Percentiles rank a stretch among this genome's conserved stretches.
phyloP scores from a whole-genome alignment of 2,888 invertebrate species.

The Bugulina stolonifera region DNA sequence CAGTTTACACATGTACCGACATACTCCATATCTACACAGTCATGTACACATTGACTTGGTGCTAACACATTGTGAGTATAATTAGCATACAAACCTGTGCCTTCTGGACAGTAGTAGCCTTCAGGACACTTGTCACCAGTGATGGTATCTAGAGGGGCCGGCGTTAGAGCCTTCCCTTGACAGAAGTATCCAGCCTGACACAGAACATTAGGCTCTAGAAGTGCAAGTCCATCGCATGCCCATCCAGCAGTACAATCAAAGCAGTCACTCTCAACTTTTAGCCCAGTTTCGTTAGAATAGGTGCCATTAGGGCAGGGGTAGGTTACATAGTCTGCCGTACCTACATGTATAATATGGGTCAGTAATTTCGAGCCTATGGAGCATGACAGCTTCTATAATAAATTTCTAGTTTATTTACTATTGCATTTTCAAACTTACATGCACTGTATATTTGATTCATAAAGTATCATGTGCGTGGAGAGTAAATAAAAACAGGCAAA shows the following conservation, averaged over 20 bases:
- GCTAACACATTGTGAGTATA: too few species aligned
- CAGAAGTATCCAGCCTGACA: conserved; percentile 49
- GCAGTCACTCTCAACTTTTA: conserved; percentile 37
- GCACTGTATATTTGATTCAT: too few species aligned
- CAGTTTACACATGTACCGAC: too few species aligned
- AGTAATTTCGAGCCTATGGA: too few species aligned
- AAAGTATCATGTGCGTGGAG: too few species aligned
- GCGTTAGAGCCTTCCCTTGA: conserved; percentile 38
- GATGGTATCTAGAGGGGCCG: conserved; percentile 43
- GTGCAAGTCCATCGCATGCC: conserved; percentile 40
- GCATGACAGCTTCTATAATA: too few species aligned
- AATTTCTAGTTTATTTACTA: too few species aligned
- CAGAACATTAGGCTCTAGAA: conserved; percentile 40
- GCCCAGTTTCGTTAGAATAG: conserved; percentile 43
- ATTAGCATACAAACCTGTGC: conserved; percentile 37
- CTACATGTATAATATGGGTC: too few species aligned
- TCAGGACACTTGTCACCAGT: conserved; percentile 46
- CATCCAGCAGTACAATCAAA: conserved; percentile 43
- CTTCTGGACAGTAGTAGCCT: conserved; percentile 45
- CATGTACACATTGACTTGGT: too few species aligned
- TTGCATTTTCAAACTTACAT: too few species aligned
- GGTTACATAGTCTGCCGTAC: conserved; percentile 36
- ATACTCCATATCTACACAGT: too few species aligned
- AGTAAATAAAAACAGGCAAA: too few species aligned
- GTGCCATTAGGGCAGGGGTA: conserved; percentile 48